Conservation (phyloP, 2,797 vertebrate genomes). For the Caiman crocodilus region DNA sequence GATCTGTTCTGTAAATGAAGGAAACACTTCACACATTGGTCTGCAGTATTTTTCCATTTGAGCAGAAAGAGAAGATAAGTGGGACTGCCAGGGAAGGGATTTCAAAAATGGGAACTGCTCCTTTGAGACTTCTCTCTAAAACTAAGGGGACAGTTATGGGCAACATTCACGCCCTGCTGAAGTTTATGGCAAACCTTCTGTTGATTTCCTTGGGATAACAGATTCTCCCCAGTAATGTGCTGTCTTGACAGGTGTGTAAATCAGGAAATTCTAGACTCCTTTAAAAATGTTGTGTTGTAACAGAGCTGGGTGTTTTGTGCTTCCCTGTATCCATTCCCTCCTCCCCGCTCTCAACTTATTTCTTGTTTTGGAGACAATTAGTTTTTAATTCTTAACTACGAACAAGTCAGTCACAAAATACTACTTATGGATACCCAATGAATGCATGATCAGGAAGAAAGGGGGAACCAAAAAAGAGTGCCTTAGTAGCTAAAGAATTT, state of each 20-base stretch:
- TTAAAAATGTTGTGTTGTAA: constrained; percentile 44
- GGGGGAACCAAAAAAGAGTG: constrained; percentile 20
- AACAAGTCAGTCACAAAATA: constrained; percentile 1
- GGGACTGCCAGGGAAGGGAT: background rate
- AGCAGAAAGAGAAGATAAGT: background rate
- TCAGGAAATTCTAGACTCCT: constrained; percentile 16
- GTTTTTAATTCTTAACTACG: background rate
- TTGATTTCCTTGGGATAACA: constrained; percentile 16
- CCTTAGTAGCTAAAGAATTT: background rate
- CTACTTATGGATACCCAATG: background rate
- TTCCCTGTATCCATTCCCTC: background rate
- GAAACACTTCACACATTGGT: background rate
- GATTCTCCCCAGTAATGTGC: background rate
- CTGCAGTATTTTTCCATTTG: background rate
- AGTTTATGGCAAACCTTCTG: constrained; percentile 15
- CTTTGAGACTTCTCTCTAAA: constrained; percentile 12
- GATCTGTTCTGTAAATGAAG: background rate
- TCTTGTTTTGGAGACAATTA: background rate
- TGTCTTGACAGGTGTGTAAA: constrained; percentile 26
- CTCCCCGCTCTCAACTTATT: background rate
- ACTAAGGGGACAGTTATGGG: rapidly evolving
- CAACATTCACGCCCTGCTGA: constrained; percentile 10
- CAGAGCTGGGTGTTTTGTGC: background rate
- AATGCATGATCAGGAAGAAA: background rate
- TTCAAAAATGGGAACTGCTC: background rate